A percentile compares a stretch with the other conserved stretches of the same genome.
Evolutionary conservation across 2,888 invertebrate genomes (phyloP).

Genomic region (Erpobdella octoculata): DNA sequence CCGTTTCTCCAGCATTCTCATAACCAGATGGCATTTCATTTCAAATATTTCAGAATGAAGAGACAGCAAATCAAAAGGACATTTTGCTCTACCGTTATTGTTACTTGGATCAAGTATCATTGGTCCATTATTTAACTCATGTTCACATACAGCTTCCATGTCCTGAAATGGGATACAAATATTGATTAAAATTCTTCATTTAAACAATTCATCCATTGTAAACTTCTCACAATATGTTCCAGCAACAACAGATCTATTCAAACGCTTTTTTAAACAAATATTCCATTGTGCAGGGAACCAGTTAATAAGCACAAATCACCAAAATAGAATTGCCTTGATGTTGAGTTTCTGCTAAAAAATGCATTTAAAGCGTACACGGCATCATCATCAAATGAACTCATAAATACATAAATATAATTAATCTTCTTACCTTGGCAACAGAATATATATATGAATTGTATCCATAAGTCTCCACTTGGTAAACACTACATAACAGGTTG

Average conservation of each 20-base stretch:
- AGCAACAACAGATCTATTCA: too few species aligned
- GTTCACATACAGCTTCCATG: constrained; percentile 72
- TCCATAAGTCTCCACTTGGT: constrained; percentile 90
- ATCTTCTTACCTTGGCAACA: constrained; percentile 59
- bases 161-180: constrained; percentile 60
- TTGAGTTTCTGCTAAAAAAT: too few species aligned
- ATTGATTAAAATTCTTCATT: too few species aligned
- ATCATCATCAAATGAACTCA: too few species aligned
- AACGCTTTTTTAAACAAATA: too few species aligned
- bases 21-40: constrained; percentile 85
- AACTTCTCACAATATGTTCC: too few species aligned
- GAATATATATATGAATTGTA: constrained; percentile 88
- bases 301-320: too few species aligned
- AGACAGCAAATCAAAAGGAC: constrained; percentile 64
- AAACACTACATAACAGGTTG: constrained; percentile 73
- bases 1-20: constrained; percentile 89
- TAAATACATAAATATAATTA: too few species aligned
- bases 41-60: constrained; percentile 79
- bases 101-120: constrained; percentile 72
- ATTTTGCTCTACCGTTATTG: neutral
- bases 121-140: constrained; percentile 78
- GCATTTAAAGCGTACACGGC: too few species aligned
- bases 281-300: too few species aligned
- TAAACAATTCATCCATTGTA: too few species aligned
- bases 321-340: too few species aligned